Conservation (phyloP, 2,113 vertebrate species). For the Rhabdornis inornatus region DNA sequence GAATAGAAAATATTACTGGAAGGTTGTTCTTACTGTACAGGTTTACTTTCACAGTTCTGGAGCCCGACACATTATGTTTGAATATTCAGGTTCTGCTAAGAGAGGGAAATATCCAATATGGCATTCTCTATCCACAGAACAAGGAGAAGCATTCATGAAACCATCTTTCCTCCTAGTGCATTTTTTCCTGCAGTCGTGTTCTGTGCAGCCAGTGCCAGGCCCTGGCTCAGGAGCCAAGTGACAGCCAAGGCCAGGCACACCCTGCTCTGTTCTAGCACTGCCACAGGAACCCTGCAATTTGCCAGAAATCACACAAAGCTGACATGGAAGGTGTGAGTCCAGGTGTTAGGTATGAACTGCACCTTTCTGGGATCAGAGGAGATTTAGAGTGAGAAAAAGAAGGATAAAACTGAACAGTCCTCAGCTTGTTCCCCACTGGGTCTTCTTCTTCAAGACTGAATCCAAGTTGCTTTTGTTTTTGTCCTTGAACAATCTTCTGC, state of each 20-base stretch:
- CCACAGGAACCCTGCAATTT: not conserved
- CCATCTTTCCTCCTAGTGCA: not conserved
- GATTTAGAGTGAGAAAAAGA: not conserved
- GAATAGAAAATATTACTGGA: not conserved
- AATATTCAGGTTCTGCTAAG: not conserved
- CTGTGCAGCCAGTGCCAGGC: not conserved
- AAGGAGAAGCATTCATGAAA: not conserved
- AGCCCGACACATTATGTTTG: not conserved
- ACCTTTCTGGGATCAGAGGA: not conserved
- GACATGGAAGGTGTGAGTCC: rapidly evolving
- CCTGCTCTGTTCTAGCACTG: not conserved
- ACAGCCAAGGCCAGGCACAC: not conserved
- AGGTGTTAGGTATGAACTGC: not conserved
- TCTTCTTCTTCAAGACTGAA: not conserved
- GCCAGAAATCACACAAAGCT: not conserved
- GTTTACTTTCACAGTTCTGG: not conserved
- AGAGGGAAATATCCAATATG: not conserved
- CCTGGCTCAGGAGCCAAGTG: not conserved
- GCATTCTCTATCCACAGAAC: not conserved
- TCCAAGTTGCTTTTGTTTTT: not conserved
- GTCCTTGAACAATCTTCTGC: not conserved
- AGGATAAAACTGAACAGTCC: not conserved
- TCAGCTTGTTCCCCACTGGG: not conserved
- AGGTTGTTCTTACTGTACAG: not conserved
- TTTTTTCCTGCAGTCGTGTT: not conserved